These are phyloP conservation scores for Pterophyllum scalare DNA, from an alignment of 2,113 vertebrate species.

Conservation along the genomic window DNA sequence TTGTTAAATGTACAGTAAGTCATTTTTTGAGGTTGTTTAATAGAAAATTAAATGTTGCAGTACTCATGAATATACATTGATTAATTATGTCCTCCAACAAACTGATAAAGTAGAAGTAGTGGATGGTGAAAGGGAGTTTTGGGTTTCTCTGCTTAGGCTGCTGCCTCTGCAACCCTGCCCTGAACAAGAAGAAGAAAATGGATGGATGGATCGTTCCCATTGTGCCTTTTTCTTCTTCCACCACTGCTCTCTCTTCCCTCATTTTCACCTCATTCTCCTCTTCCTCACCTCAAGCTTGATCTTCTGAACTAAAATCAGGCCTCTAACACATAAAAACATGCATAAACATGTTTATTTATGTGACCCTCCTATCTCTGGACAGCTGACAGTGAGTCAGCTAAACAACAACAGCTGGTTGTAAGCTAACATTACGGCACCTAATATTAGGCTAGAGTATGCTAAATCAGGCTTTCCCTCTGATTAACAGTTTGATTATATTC, in stretches of 20 bases:
- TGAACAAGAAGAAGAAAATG: no score
- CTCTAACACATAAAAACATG: background rate
- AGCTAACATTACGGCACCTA: background rate
- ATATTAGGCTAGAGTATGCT: background rate
- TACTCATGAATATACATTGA: no score
- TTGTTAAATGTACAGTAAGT: background rate
- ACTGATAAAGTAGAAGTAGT: no score
- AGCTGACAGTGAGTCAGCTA: background rate
- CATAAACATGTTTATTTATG: background rate
- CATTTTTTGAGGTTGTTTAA: no score
- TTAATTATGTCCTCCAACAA: no score
- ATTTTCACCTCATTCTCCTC: background rate
- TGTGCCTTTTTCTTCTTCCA: no score
- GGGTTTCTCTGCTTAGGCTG: no score
- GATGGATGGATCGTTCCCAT: no score
- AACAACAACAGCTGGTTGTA: background rate
- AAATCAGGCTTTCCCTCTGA: background rate
- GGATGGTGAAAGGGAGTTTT: no score
- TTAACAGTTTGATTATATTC: no score
- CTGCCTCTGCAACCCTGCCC: no score
- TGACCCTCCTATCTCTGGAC: background rate
- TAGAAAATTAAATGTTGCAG: no score
- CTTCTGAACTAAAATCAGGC: background rate
- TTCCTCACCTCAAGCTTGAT: background rate
- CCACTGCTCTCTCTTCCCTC: background rate